Conservation (phyloP, 2,888 invertebrate species). For the Tenthredo mesomela region DNA sequence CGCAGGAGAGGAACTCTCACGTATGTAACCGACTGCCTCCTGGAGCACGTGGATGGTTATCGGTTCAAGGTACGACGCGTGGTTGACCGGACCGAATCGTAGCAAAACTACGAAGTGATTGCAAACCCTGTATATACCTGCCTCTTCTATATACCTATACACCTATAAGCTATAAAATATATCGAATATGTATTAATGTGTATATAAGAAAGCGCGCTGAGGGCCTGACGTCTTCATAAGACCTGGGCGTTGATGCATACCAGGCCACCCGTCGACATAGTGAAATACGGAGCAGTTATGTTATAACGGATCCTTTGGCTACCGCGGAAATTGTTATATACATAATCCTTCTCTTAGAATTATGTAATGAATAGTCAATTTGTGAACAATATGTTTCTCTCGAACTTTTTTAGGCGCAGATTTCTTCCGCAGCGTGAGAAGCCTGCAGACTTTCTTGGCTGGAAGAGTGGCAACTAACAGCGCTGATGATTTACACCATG, state of each 20-base stretch:
- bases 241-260: conserved; percentile 32
- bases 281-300: conserved; percentile 50
- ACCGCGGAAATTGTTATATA: conserved; percentile 31
- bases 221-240: conserved; percentile 42
- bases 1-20: conserved; percentile 36
- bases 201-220: conserved; percentile 9
- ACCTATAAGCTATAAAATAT: conserved; percentile 12
- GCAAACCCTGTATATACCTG: neutral
- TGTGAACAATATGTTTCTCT: neutral
- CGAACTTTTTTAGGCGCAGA: neutral
- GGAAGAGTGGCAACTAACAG: conserved; percentile 20
- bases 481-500: conserved; percentile 7
- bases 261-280: conserved; percentile 45
- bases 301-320: conserved; percentile 28
- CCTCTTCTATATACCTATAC: neutral
- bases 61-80: neutral
- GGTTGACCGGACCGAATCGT: conserved; percentile 34
- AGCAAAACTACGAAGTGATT: neutral
- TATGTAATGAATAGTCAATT: neutral
- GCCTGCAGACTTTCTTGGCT: neutral
- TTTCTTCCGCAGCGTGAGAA: neutral
- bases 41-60: neutral
- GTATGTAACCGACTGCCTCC: neutral
- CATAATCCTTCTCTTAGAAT: neutral
- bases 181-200: conserved; percentile 37